These are phyloP conservation scores for Mareca strepera DNA, from an alignment of 2,797 vertebrate species.

Conservation along the genomic window DNA sequence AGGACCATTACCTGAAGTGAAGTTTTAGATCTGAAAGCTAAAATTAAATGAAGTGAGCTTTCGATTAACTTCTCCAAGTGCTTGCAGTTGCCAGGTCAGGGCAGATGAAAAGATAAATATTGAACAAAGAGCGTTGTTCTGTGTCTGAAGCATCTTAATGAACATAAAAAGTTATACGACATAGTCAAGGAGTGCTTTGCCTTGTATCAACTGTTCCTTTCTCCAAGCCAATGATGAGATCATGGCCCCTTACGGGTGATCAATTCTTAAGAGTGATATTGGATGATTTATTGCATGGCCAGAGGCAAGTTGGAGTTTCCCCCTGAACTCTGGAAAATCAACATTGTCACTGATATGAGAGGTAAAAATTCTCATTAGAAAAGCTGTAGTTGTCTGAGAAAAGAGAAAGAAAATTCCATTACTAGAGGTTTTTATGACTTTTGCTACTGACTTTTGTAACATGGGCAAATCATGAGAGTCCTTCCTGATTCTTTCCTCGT, in stretches of 20 bases:
- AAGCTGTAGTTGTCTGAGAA: background rate
- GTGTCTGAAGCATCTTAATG: constrained; percentile 59
- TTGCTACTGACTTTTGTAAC: background rate
- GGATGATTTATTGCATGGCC: background rate
- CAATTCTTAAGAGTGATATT: background rate
- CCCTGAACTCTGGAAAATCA: constrained; percentile 13
- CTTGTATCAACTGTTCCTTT: background rate
- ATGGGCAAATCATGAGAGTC: background rate
- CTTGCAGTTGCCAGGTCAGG: constrained; percentile 42
- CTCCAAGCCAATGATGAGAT: background rate
- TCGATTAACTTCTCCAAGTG: constrained; percentile 62
- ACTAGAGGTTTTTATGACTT: background rate
- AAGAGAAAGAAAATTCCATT: background rate
- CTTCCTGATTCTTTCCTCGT: background rate
- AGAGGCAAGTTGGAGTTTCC: constrained; percentile 16
- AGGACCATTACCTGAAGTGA: background rate
- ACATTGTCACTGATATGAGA: background rate
- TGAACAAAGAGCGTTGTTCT: constrained; percentile 43
- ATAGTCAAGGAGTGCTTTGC: background rate
- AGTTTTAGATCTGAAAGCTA: constrained; percentile 41
- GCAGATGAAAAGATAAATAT: constrained; percentile 68
- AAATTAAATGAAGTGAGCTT: constrained; percentile 56
- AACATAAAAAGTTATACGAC: constrained; percentile 12
- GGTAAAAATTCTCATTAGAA: background rate
- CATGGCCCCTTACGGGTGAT: background rate